Base-by-base conservation (phyloP, 1,140 invertebrate genomes). In the Ladona fulva region DNA sequence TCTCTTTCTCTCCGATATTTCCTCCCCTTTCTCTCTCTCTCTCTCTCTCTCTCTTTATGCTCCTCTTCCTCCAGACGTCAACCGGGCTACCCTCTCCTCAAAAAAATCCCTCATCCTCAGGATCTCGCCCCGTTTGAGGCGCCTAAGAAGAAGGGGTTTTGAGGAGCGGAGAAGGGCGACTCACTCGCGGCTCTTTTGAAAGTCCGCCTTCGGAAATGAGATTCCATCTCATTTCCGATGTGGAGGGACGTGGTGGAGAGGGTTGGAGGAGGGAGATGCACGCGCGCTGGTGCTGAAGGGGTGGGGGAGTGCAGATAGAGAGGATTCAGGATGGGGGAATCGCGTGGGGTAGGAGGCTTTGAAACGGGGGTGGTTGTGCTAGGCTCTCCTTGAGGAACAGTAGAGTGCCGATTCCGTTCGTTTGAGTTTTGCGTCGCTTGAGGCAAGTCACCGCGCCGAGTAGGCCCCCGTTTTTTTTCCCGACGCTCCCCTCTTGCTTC, bases 171-270 rank as follows among this genome's bases (percentile, higher is more conserved):
- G n/a, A n/a, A n/a, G n/a, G n/a, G n/a, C n/a, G n/a, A 52, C 44
- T 52, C 52, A 3, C 14, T 66, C 52, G 52, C 52, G 52, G 52
- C 52, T 66, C 52, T 66, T 66, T 66, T 66, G 3, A 66, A 66
- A 66, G 52, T 66, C 52, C 52, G 52, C 52, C 52, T 66, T 66
- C 52, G 52, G 52, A 66, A 66, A 66, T 66, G 52, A 66, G 52
- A 66, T 66, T 3, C 3, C 3, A 66, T 66, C 52, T 66, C 52
- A 66, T 66, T 66, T 66, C 52, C 52, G 52, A 52, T 19, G 19
- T 5, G 52, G 52, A 19, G 52, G n/a, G 52, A 12, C 16, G n/a
- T 16, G 52, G 52, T 19, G 52, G 44, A 19, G 44, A 52, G 44
- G 19, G 44, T 10, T 12, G 52, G 52, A 12, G 52, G 52, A 66